These are phyloP conservation scores for Panopea generosa DNA, from an alignment of 2,888 invertebrate genomes.

Conservation along the genomic window DNA sequence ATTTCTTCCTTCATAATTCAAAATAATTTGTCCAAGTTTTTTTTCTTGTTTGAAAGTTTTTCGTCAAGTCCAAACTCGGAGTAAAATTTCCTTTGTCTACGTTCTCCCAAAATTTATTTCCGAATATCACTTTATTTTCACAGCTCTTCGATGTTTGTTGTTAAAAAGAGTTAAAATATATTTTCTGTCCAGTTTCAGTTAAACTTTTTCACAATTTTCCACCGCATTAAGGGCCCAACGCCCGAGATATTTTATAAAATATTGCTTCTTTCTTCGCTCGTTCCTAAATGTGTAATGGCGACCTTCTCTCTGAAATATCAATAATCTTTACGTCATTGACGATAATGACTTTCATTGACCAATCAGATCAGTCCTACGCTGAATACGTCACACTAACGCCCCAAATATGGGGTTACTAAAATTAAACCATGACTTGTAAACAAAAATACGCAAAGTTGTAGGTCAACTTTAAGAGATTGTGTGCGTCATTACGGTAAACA, in stretches of 20 bases:
- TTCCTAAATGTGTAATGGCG: constrained; percentile 46
- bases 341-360: constrained; percentile 43
- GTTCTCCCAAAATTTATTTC: neutral
- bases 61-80: constrained; percentile 12
- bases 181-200: neutral
- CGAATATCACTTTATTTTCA: neutral
- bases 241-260: constrained; percentile 14
- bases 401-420: constrained; percentile 57
- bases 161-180: too few species aligned
- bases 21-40: constrained; percentile 9
- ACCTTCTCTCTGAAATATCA: constrained; percentile 27
- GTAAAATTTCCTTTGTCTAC: constrained; percentile 14
- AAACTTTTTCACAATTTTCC: neutral
- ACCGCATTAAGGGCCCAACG: constrained; percentile 15
- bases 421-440: constrained; percentile 59
- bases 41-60: constrained; percentile 21
- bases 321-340: constrained; percentile 60
- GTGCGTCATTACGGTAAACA: constrained; percentile 48
- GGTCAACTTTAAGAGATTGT: constrained; percentile 48
- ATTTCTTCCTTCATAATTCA: constrained; percentile 81
- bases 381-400: constrained; percentile 37
- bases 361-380: constrained; percentile 33
- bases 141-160: too few species aligned
- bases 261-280: constrained; percentile 43
- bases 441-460: constrained; percentile 58